Conservation (phyloP, 2,113 vertebrate genomes). For the Oenanthe melanoleuca region DNA sequence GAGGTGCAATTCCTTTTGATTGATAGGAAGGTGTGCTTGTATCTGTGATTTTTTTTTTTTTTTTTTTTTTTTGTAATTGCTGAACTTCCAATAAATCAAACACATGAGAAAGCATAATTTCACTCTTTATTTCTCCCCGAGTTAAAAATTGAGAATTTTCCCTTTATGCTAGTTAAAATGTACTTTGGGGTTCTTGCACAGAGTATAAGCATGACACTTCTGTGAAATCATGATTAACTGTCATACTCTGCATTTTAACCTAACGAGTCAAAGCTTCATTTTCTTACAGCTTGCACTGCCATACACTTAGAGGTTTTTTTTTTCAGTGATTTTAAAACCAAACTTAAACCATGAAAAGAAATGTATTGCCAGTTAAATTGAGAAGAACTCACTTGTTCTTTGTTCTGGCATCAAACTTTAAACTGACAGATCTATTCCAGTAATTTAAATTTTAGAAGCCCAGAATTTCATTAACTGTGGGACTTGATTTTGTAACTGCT, state of each 20-base stretch:
- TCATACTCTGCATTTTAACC: background rate
- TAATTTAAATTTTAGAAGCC: background rate
- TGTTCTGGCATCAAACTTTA: background rate
- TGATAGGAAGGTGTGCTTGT: background rate
- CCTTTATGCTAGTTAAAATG: background rate
- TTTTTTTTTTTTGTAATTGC: background rate
- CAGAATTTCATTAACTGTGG: background rate
- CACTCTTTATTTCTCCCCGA: background rate
- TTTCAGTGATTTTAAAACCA: background rate
- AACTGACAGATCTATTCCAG: background rate
- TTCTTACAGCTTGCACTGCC: background rate
- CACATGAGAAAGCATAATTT: background rate
- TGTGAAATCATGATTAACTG: background rate
- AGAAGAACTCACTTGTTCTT: background rate
- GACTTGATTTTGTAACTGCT: background rate
- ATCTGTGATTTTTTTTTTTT: background rate
- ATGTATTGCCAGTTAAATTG: background rate
- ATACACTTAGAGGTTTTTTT: background rate
- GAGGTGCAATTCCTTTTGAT: background rate
- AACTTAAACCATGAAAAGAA: background rate
- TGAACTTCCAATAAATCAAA: background rate
- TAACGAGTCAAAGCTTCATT: background rate
- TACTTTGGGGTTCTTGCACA: background rate
- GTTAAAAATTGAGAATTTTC: background rate
- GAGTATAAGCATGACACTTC: background rate